Base-by-base conservation (phyloP, 2,888 invertebrate genomes). In the Lasioglossum marginatum region DNA sequence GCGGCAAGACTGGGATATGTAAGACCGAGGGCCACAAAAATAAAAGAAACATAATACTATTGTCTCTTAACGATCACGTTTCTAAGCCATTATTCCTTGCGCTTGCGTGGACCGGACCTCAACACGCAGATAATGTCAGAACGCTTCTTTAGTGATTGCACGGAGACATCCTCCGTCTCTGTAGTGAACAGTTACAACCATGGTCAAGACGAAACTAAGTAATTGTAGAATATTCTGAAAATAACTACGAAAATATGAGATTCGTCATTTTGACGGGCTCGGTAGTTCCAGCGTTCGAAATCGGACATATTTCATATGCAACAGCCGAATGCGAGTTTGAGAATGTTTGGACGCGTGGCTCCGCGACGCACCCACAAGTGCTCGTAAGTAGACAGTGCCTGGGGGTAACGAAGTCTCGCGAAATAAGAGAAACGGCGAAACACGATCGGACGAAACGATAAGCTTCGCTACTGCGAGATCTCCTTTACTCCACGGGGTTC, bases 381-480 rank as follows among this genome's bases (percentile, higher is more conserved):
- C 70, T 31, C 76, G 87, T 87, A 89, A 89, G 80, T 88, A 86
- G 88, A 77, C 86, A 86, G 84, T 82, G 83, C 82, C 89, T 68
- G 81, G 72, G 87, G 84, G 89, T 90, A 93, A 92, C 91, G 89
- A 90, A 89, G 86, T 87, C 88, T 90, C 87, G 92, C 91, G 89
- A 93, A 92, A 91, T 90, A 89, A 90, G 90, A 90, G 85, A 86
- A 92, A 91, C 89, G 87, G 89, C 84, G 89, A 89, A 92, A 92
- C 92, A 90, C 88, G 94, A 94, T 94, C 87, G 91, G 93, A 83
- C 91, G 79, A 81, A 77, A 70, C 91, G 94, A 94, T 94, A 93
- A 91, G 84, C 63, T 52, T 73, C 82, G 92, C 92, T 92, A 93
- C 93, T 90, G 93, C 91, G 90, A 90, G 89, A 90, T 92, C 89